Evolutionary conservation across 1,140 invertebrate species (phyloP).

Genomic region (Prorops nasuta): DNA sequence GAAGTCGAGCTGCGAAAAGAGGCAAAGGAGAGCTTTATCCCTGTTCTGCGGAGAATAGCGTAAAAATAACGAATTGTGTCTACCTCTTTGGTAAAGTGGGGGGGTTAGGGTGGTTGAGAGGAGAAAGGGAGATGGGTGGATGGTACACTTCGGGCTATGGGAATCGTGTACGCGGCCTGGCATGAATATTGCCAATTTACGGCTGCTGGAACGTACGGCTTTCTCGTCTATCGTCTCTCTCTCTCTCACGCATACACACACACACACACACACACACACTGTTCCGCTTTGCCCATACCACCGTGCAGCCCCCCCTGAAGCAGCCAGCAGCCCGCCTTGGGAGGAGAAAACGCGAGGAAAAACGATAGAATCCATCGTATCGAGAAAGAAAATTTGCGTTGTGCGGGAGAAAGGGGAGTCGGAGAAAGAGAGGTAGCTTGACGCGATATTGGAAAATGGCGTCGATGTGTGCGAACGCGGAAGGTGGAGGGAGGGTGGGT

Average conservation of each 20-base stretch:
- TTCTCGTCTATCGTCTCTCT: constrained; percentile 27
- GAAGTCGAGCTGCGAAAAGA: constrained; percentile 6
- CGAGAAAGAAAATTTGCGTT: constrained; percentile 8
- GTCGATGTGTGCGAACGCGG: constrained; percentile 47
- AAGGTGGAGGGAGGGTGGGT: constrained; percentile 17
- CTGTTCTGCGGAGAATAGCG: constrained; percentile 20
- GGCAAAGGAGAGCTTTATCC: constrained; percentile 25
- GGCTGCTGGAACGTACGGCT: constrained; percentile 35
- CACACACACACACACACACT: constrained; percentile 7
- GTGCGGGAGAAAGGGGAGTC: constrained; percentile 13
- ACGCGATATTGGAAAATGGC: constrained; percentile 56
- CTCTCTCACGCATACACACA: constrained; percentile 15
- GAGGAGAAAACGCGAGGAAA: not conserved
- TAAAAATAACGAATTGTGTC: constrained; percentile 38
- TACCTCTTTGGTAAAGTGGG: no score
- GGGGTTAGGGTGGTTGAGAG: no score
- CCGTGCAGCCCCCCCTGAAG: constrained; percentile 9
- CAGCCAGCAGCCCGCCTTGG: not conserved
- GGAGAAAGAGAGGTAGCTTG: constrained; percentile 32
- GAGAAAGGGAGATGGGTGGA: not conserved
- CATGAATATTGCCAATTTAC: constrained; percentile 44
- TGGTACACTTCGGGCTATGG: constrained; percentile 20
- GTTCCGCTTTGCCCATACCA: constrained; percentile 10
- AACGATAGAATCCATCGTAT: not conserved
- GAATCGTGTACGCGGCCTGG: constrained; percentile 35